A percentile compares a stretch with the other conserved stretches of the same genome.
Evolutionary conservation across 2,797 vertebrate species (phyloP).

Genomic region (Manis javanica): DNA sequence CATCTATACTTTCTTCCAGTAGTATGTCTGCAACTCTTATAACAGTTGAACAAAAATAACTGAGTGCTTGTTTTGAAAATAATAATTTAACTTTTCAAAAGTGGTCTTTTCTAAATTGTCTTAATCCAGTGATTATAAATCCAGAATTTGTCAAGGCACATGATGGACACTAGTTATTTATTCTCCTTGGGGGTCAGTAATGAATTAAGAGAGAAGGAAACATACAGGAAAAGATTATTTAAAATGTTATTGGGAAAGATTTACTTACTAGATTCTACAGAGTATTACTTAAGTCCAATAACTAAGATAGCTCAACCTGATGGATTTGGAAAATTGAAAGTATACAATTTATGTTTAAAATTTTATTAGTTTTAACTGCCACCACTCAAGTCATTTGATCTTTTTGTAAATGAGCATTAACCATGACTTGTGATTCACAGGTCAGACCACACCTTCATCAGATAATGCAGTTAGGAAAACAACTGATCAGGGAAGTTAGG

Average conservation of each 20-base stretch:
- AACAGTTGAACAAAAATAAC: conserved; percentile 53
- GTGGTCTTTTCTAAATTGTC: conserved; percentile 8
- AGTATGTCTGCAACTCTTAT: conserved; percentile 35
- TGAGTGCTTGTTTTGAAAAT: conserved; percentile 42
- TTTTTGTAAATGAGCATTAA: conserved; percentile 29
- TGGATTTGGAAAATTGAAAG: conserved; percentile 49
- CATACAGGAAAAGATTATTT: neutral
- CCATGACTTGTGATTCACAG: neutral
- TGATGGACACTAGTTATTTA: neutral
- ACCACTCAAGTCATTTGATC: neutral
- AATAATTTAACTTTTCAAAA: conserved; percentile 43
- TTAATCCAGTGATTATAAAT: neutral
- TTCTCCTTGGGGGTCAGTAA: neutral
- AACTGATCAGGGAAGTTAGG: neutral
- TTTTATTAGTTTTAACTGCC: conserved; percentile 9
- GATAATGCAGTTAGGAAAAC: neutral
- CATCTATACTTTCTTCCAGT: conserved; percentile 53
- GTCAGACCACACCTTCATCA: neutral
- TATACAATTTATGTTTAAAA: conserved; percentile 16
- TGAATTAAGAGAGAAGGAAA: conserved; percentile 20
- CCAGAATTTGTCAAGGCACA: neutral
- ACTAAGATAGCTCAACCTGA: conserved; percentile 38
- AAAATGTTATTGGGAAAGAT: conserved; percentile 47
- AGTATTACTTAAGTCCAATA: conserved; percentile 45
- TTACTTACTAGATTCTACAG: conserved; percentile 41